These are phyloP conservation scores for Hemicordylus capensis DNA, from an alignment of 2,113 vertebrate genomes.

Conservation along the genomic window DNA sequence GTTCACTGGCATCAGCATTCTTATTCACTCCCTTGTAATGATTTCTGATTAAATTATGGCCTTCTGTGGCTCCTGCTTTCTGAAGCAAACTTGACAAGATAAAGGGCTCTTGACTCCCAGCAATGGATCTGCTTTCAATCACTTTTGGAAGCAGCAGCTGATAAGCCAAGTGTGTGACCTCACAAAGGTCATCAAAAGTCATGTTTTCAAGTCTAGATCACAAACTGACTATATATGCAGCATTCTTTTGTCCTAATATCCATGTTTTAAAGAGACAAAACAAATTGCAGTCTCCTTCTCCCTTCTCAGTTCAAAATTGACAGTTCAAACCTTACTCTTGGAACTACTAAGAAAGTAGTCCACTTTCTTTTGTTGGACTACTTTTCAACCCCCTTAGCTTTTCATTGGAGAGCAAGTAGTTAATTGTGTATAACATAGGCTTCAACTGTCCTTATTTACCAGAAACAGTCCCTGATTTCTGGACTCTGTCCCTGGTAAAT, in stretches of 20 bases:
- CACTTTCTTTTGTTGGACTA: background rate
- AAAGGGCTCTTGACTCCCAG: slow-evolving; percentile 2
- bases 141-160: slow-evolving; percentile 18
- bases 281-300: background rate
- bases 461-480: too few relatives aligned
- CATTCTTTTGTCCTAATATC: background rate
- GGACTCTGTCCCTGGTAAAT: too few relatives aligned
- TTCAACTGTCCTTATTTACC: background rate
- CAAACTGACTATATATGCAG: background rate
- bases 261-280: slow-evolving; percentile 1
- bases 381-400: background rate
- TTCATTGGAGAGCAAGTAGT: background rate
- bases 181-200: background rate
- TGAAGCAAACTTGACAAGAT: slow-evolving; percentile 29
- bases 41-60: slow-evolving; percentile 36
- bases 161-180: background rate
- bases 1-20: background rate
- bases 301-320: background rate
- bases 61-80: slow-evolving; percentile 27
- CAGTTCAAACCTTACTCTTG: background rate
- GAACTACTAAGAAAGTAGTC: too few relatives aligned
- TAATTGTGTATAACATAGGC: background rate
- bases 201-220: background rate
- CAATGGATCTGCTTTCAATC: slow-evolving; percentile 28
- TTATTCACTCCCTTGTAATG: slow-evolving; percentile 51